A percentile compares a stretch with the other conserved stretches of the same genome.
Evolutionary conservation across 2,797 vertebrate genomes (phyloP).

Genomic region (Pseudomugil gertrudae): DNA sequence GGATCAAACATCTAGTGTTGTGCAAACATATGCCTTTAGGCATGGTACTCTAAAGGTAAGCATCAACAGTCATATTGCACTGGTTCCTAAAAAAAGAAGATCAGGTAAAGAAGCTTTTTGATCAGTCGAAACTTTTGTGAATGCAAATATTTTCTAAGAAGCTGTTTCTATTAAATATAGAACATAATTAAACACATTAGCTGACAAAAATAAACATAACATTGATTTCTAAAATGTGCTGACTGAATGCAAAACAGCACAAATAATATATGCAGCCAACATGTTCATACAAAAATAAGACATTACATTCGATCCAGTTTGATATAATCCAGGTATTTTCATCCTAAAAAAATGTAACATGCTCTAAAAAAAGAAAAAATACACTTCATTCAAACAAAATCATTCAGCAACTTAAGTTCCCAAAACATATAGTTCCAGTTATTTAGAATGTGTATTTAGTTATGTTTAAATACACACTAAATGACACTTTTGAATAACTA

Average conservation of each 20-base stretch:
- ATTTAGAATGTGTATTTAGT: constrained; percentile 25
- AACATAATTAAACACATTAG: constrained; percentile 18
- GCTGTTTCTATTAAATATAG: constrained; percentile 26
- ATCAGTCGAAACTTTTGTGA: constrained; percentile 28
- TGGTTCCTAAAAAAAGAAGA: constrained; percentile 30
- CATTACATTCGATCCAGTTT: constrained; percentile 45
- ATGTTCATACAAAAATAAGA: constrained; percentile 62
- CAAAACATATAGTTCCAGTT: constrained; percentile 37
- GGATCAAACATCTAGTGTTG: constrained; percentile 43
- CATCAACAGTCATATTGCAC: constrained; percentile 52
- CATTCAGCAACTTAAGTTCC: constrained; percentile 34
- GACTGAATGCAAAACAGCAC: constrained; percentile 24
- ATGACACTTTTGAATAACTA: constrained; percentile 5
- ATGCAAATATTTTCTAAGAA: constrained; percentile 34
- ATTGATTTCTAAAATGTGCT: constrained; percentile 13
- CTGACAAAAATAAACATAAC: constrained; percentile 32
- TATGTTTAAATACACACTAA: constrained; percentile 20
- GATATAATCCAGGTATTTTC: constrained; percentile 27
- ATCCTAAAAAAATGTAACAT: constrained; percentile 27
- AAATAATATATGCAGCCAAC: constrained; percentile 30
- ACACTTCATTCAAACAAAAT: constrained; percentile 23
- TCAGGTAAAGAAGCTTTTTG: constrained; percentile 21
- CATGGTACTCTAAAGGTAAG: constrained; percentile 40
- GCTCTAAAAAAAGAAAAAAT: constrained; percentile 11
- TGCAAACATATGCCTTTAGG: constrained; percentile 62